Conservation (phyloP, 2,888 invertebrate species). For the Horisme vitalbata region DNA sequence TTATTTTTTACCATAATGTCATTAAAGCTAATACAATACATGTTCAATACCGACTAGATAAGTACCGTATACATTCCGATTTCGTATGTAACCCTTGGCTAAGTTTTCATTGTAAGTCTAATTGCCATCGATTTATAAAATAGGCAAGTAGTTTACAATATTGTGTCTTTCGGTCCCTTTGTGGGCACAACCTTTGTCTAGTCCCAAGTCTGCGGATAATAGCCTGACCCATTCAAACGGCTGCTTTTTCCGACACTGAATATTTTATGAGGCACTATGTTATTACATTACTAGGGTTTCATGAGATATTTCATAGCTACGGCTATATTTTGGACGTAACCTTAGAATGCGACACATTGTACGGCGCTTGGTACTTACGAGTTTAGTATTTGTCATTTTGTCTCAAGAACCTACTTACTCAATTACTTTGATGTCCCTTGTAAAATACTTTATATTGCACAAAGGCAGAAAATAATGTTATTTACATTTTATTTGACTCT, state of each 20-base stretch:
- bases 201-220: slow-evolving; percentile 20
- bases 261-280: slow-evolving; percentile 43
- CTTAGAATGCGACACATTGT: neutral
- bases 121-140: slow-evolving; percentile 5
- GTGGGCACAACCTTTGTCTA: slow-evolving; percentile 12
- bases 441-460: too few species aligned
- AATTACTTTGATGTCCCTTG: too few species aligned
- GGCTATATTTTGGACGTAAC: neutral
- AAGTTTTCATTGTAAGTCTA: neutral
- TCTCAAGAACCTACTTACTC: too few species aligned
- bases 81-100: slow-evolving; percentile 1
- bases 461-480: too few species aligned
- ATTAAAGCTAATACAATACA: too few species aligned
- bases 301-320: slow-evolving; percentile 10
- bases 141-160: slow-evolving; percentile 5
- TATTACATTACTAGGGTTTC: slow-evolving; percentile 28
- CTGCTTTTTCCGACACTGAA: slow-evolving; percentile 43
- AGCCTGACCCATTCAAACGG: slow-evolving; percentile 33
- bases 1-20: too few species aligned
- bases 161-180: slow-evolving; percentile 3
- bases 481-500: too few species aligned
- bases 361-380: too few species aligned
- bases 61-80: neutral
- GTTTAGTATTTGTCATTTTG: too few species aligned
- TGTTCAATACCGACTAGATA: neutral